phyloP scores from a whole-genome alignment of 1,140 invertebrate genomes.

The Drosophila bocqueti region DNA sequence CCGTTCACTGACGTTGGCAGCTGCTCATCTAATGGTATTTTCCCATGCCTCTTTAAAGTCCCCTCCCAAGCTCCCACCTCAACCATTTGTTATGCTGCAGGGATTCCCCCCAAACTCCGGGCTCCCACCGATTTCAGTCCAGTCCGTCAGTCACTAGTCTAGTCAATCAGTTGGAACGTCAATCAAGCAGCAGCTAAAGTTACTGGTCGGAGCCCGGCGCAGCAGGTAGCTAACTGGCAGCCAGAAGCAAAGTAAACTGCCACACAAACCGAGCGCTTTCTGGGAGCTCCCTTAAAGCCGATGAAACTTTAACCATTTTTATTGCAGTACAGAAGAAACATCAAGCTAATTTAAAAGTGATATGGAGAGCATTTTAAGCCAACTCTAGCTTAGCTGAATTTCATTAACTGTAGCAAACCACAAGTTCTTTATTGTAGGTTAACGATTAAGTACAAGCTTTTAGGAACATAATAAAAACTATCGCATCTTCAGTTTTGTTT shows the following conservation, averaged over 20 bases:
- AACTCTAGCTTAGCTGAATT: neutral
- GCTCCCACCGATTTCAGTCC: conserved; percentile 28
- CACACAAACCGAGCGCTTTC: neutral
- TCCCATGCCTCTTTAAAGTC: conserved; percentile 56
- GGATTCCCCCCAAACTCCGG: neutral
- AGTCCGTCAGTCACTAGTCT: conserved; percentile 53
- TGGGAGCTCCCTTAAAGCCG: conserved; percentile 1
- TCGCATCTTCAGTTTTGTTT: neutral
- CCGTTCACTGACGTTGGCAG: conserved; percentile 67
- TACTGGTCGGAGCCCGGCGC: conserved; percentile 40
- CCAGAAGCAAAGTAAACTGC: conserved; percentile 30
- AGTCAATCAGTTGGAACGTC: conserved; percentile 63
- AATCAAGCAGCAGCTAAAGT: conserved; percentile 50
- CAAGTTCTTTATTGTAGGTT: neutral
- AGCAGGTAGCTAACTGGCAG: conserved; percentile 68
- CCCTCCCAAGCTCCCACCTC: neutral
- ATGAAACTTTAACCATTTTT: neutral
- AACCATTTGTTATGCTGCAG: conserved; percentile 58
- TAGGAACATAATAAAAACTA: neutral
- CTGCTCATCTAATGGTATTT: conserved; percentile 69
- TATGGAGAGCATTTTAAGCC: neutral
- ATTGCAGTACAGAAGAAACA: neutral
- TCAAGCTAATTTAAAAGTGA: neutral
- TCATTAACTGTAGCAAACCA: neutral
- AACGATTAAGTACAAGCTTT: neutral